Evolutionary conservation across 1,140 invertebrate genomes (phyloP), one percentile per base, ranked within the genome.

Genomic region (Neodiprion pinetum): DNA sequence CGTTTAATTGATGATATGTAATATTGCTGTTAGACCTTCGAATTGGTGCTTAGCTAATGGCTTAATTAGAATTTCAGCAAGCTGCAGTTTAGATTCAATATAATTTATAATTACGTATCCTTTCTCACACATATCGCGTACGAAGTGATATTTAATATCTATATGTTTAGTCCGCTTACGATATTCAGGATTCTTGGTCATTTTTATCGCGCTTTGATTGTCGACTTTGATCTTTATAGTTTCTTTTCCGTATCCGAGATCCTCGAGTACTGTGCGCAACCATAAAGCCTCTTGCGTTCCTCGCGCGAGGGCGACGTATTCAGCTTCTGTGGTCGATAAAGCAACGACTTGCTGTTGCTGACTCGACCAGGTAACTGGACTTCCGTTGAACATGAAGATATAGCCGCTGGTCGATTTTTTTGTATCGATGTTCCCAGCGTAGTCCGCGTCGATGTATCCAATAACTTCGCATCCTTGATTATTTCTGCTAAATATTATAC

Each of bases 321-420:
- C 17, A 21, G 17, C 17, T 21, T 21, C 17, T 21, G 17, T 21
- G 17, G 17, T 21, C 17, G 75, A 76, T 11, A 74, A 40, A 49
- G 67, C 21, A 48, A 74, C 72, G 53, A 23, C 53, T 48, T 71
- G 71, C 61, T 74, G 72, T 50, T 76, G 71, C 66, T 74, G 75
- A 67, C 66, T 53, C n/a, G 21, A n/a, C 75, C 75, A 76, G 12
- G 75, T 70, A 23, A 76, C 71, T 9, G 72, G 48, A 70, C 47
- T 47, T 10, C 28, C 47, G 9, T 17, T 47, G 28, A 40, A 74
- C 67, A 67, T 68, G 47, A 61, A 50, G 11, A 76, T 71, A 50
- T 21, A 74, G 28, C 75, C 72, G 11, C 48, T 61, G 14, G 66
- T 76, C 23, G 75, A 74, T 61, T 48, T 69, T 53, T 72, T 21